phyloP scores from a whole-genome alignment of 92 coral and sea anemone genomes.

The Umimayanthus chanpuru region DNA sequence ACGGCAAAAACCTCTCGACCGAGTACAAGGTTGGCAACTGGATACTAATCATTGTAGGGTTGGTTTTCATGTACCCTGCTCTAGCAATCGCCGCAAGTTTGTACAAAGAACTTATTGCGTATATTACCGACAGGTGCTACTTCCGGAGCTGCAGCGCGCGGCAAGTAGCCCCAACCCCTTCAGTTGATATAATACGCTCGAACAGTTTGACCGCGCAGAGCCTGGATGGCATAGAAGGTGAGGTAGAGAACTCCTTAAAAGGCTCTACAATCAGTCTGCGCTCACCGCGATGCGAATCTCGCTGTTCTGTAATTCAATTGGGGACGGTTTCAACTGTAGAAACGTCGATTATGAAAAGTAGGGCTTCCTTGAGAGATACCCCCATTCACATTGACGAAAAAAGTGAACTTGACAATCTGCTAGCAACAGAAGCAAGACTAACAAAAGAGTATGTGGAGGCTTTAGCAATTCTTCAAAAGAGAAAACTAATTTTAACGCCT shows the following conservation, averaged over 20 bases:
- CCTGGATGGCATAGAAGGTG: not conserved
- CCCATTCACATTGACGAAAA: not conserved
- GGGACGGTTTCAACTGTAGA: slow-evolving; percentile 59
- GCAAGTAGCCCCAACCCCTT: slow-evolving; percentile 21
- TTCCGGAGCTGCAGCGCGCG: slow-evolving; percentile 5
- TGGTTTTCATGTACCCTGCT: slow-evolving; percentile 63
- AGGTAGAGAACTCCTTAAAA: not conserved
- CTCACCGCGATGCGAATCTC: slow-evolving; percentile 32
- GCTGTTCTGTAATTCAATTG: slow-evolving; percentile 32
- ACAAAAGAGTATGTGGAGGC: slow-evolving; percentile 52
- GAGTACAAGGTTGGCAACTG: slow-evolving; percentile 66
- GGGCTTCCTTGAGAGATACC: slow-evolving; percentile 32
- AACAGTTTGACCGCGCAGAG: not conserved
- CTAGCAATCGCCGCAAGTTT: slow-evolving; percentile 59
- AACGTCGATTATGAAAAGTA: slow-evolving; percentile 45
- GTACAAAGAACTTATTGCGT: slow-evolving; percentile 49
- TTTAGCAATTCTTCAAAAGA: slow-evolving; percentile 33
- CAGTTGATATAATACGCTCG: not conserved
- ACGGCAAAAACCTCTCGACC: slow-evolving; percentile 51
- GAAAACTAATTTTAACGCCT: not conserved
- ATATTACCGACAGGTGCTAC: slow-evolving; percentile 6
- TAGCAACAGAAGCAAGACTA: slow-evolving; percentile 43
- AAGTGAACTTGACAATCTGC: slow-evolving; percentile 45
- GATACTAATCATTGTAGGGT: slow-evolving; percentile 59
- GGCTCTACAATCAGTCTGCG: slow-evolving; percentile 33